These are phyloP conservation scores for Amphipoea oculea DNA, from an alignment of 2,888 invertebrate genomes.

Conservation along the genomic window DNA sequence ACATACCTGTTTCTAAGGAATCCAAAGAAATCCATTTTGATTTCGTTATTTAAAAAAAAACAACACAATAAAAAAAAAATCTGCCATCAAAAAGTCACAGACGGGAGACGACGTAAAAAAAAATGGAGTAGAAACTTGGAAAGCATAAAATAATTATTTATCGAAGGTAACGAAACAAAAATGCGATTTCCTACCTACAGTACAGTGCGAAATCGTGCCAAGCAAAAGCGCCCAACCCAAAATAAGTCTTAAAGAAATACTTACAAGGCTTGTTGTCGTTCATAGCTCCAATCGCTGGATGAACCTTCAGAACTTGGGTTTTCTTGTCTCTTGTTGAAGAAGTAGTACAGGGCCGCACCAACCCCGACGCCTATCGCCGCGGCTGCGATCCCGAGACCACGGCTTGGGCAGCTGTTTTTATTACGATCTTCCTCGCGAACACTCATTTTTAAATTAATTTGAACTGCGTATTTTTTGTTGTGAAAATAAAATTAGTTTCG, in stretches of 20 bases:
- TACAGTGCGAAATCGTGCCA: slow-evolving; percentile 60
- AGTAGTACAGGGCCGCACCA: slow-evolving; percentile 87
- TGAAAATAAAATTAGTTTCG: slow-evolving; percentile 48
- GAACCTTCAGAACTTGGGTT: slow-evolving; percentile 79
- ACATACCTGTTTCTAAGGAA: slow-evolving; percentile 27
- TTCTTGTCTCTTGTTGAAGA: slow-evolving; percentile 81
- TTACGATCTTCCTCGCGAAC: slow-evolving; percentile 81
- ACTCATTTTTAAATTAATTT: slow-evolving; percentile 76
- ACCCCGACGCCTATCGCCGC: slow-evolving; percentile 86
- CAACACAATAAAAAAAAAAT: too few species aligned
- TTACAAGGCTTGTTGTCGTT: slow-evolving; percentile 76
- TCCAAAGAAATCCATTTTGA: slow-evolving; percentile 29
- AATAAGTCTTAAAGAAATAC: slow-evolving; percentile 62
- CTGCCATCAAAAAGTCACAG: background rate
- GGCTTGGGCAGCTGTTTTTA: slow-evolving; percentile 80
- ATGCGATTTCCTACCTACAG: slow-evolving; percentile 13
- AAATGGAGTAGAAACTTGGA: slow-evolving; percentile 16
- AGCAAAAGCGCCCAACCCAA: slow-evolving; percentile 49
- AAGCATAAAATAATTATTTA: background rate
- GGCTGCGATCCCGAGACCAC: slow-evolving; percentile 84
- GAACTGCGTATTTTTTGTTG: slow-evolving; percentile 56
- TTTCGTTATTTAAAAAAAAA: background rate
- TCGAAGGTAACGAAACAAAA: slow-evolving; percentile 37
- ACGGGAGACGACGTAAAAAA: background rate
- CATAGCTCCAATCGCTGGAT: slow-evolving; percentile 77